Evolutionary conservation across 2,797 vertebrate species (phyloP), one percentile per base, ranked within the genome.

Genomic region (Notoglanidium macrostoma): DNA sequence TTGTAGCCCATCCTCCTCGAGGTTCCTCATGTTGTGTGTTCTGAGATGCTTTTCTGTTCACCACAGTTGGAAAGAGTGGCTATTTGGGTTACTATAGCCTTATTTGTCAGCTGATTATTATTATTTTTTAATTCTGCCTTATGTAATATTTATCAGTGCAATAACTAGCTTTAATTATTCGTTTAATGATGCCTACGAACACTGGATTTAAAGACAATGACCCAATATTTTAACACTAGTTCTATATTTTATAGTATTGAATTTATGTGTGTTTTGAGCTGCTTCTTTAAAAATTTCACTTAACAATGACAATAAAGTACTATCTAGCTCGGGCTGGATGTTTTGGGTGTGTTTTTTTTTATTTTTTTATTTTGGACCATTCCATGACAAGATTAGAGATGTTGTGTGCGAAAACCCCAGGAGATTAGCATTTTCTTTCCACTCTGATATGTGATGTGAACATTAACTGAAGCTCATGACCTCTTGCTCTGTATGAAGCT

Each of bases 401-500:
- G 35, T 8, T 17, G 5, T 81, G 57, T 2, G 4, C 21, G 40
- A 15, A 63, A 61, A 59, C 55, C 5, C 12, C 11, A 59, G n/a
- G 7, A 77, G n/a, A 44, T 26, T 35, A 63, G 5, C 15, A 26
- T 44, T 80, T 26, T 17, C 21, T 46, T 21, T 81, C 59, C 40
- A 6, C 46, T 81, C 57, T 51, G 61, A 67, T 51, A 19, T 67
- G 23, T 82, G 40, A 46, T 65, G 8, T 65, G 79, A 65, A 35
- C 8, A 51, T 49, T 11, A 83, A 21, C 9, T 2, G n/a, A 63
- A 49, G 7, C 17, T 78, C 29, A 57, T 49, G 44, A 26, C 3
- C 44, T 83, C 26, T 49, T 46, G 44, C 65, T 82, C 80, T n/a
- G 44, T 44, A 81, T n/a, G 78, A 61, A 63, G 11, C 57, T 82